A percentile compares a stretch with the other conserved stretches of the same genome.
phyloP scores from a whole-genome alignment of 2,113 vertebrate genomes.

The Anser brachyrhynchus region DNA sequence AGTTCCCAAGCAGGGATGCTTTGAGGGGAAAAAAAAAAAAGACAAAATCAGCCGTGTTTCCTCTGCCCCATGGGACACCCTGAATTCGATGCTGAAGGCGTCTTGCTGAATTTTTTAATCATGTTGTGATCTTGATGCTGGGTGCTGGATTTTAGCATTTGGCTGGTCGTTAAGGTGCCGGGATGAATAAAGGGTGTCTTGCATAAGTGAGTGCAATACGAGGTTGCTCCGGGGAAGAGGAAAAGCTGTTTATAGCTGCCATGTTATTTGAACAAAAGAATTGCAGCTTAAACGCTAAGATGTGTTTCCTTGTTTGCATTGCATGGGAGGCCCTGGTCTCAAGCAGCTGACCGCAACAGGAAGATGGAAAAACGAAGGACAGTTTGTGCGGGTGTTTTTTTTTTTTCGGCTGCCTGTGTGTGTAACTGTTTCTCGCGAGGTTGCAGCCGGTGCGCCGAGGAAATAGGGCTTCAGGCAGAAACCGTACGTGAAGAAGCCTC shows the following conservation, averaged over 20 bases:
- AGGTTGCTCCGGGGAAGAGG: slow-evolving; percentile 35
- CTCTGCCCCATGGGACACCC: not conserved
- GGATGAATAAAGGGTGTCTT: slow-evolving; percentile 11
- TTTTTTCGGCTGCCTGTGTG: not conserved
- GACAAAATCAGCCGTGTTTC: not conserved
- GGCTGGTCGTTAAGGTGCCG: not conserved
- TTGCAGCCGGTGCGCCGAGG: not conserved
- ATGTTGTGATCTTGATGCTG: not conserved
- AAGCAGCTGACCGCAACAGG: slow-evolving; percentile 11
- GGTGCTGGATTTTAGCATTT: not conserved
- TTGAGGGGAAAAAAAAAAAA: not conserved
- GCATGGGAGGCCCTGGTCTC: not conserved
- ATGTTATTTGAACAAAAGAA: slow-evolving; percentile 41
- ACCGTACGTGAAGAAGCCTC: not conserved
- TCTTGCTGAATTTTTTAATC: not conserved
- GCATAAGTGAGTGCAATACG: not conserved
- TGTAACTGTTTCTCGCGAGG: not conserved
- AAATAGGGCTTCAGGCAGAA: not conserved
- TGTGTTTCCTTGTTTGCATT: slow-evolving; percentile 37
- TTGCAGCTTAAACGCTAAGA: not conserved
- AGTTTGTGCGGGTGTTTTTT: not conserved
- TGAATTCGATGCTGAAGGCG: not conserved
- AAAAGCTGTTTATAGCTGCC: slow-evolving; percentile 42
- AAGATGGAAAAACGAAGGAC: slow-evolving; percentile 20
- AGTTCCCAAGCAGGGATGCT: not conserved